Evolutionary conservation across 2,888 invertebrate species (phyloP).

Genomic region (Capitulum mitella): DNA sequence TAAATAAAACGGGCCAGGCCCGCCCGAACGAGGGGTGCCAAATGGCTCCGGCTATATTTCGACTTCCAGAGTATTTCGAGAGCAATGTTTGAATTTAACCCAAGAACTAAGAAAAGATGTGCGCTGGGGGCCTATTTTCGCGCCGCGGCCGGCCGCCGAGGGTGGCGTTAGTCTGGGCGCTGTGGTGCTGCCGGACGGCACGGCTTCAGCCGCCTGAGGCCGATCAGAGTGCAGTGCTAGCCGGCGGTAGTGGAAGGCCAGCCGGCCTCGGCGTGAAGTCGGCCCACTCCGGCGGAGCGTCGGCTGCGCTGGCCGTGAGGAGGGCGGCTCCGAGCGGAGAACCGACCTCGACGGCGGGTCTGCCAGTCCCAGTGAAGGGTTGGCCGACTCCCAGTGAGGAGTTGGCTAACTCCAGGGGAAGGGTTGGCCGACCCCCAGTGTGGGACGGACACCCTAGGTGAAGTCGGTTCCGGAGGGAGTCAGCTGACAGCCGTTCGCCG

Average conservation of each 20-base stretch:
- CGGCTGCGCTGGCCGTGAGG: no score
- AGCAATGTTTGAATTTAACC: slow-evolving; percentile 24
- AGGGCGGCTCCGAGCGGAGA: no score
- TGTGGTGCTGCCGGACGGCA: not conserved
- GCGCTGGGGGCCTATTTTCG: slow-evolving; percentile 23
- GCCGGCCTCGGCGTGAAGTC: not conserved
- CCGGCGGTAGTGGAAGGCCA: not conserved
- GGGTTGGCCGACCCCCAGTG: not conserved
- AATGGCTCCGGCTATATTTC: slow-evolving; percentile 4
- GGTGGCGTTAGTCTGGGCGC: not conserved
- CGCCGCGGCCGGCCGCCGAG: not conserved
- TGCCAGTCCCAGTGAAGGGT: not conserved
- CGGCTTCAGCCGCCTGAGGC: not conserved
- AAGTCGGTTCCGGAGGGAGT: no score
- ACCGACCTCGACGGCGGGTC: not conserved
- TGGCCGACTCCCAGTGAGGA: not conserved
- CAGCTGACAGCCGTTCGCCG: no score
- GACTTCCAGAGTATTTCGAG: slow-evolving; percentile 24
- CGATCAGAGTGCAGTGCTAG: not conserved
- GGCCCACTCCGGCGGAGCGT: not conserved
- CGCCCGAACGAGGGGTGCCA: not conserved
- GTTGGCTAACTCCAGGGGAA: no score
- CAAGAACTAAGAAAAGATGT: slow-evolving; percentile 23
- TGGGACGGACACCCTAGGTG: no score
- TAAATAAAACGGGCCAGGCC: slow-evolving; percentile 8